Evolutionary conservation across 1,140 invertebrate species (phyloP).

Genomic region (Zaprionus ghesquierei): DNA sequence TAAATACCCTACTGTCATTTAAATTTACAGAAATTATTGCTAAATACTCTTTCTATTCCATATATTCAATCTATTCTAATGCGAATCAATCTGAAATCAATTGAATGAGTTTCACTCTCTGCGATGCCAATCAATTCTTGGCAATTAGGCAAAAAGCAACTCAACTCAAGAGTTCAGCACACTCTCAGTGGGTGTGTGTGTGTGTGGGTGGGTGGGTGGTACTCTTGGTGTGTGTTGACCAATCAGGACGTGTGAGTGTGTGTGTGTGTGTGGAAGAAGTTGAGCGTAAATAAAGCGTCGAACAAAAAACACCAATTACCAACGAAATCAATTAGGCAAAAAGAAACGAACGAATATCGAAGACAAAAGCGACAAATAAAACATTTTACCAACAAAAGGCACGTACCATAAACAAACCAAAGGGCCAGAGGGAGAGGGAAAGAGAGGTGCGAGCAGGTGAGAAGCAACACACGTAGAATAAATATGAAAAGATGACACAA

Average conservation of each 20-base stretch:
- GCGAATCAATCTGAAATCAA: neutral
- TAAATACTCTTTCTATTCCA: neutral
- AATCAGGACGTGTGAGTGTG: slow-evolving; percentile 36
- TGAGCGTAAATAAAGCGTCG: slow-evolving; percentile 7
- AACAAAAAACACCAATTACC: slow-evolving; percentile 17
- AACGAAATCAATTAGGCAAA: slow-evolving; percentile 56
- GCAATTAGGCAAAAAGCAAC: slow-evolving; percentile 13
- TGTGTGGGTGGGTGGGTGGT: too few species aligned
- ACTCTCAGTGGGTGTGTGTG: neutral
- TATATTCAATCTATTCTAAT: neutral
- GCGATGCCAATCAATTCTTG: slow-evolving; percentile 14
- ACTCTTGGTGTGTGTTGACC: neutral
- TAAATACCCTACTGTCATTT: too few species aligned
- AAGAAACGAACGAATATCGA: slow-evolving; percentile 13
- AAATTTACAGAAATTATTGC: too few species aligned
- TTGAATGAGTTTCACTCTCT: neutral
- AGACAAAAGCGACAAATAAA: slow-evolving; percentile 17
- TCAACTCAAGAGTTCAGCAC: neutral
- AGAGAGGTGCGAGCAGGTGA: neutral
- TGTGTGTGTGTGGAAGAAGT: slow-evolving; percentile 8
- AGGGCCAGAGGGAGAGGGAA: neutral
- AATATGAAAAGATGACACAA: slow-evolving; percentile 49
- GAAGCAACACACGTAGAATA: slow-evolving; percentile 34
- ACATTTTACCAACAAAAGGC: slow-evolving; percentile 38
- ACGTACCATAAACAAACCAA: slow-evolving; percentile 36